Conservation (phyloP, 2,113 vertebrate genomes). For the Empidonax alnorum region DNA sequence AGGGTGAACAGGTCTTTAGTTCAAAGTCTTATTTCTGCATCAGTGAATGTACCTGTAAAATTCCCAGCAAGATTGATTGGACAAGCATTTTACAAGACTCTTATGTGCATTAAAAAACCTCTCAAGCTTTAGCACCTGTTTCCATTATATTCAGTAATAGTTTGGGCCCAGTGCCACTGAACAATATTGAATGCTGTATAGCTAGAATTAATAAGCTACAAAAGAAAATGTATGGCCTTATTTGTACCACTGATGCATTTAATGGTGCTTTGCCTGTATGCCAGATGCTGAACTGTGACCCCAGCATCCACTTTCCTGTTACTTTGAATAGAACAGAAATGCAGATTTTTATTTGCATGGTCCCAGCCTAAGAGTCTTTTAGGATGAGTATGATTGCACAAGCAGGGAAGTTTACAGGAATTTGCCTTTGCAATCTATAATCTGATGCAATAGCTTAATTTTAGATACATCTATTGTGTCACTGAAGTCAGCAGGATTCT, state of each 20-base stretch:
- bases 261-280: not conserved
- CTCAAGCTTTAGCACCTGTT: not conserved
- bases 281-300: not conserved
- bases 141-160: not conserved
- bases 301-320: not conserved
- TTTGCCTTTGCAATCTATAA: not conserved
- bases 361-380: not conserved
- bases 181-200: not conserved
- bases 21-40: not conserved
- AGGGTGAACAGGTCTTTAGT: not conserved
- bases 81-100: not conserved
- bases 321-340: not conserved
- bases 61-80: not conserved
- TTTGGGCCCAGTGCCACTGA: not conserved
- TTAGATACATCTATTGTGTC: not conserved
- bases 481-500: not conserved
- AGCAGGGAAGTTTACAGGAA: not conserved
- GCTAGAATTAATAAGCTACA: not conserved
- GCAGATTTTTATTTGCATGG: not conserved
- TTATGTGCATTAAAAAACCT: not conserved
- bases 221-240: not conserved
- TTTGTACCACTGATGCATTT: not conserved
- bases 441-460: not conserved
- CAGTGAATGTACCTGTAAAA: not conserved
- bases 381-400: not conserved